Base-by-base conservation (phyloP, 2,113 vertebrate species). In the Nematolebias whitei region DNA sequence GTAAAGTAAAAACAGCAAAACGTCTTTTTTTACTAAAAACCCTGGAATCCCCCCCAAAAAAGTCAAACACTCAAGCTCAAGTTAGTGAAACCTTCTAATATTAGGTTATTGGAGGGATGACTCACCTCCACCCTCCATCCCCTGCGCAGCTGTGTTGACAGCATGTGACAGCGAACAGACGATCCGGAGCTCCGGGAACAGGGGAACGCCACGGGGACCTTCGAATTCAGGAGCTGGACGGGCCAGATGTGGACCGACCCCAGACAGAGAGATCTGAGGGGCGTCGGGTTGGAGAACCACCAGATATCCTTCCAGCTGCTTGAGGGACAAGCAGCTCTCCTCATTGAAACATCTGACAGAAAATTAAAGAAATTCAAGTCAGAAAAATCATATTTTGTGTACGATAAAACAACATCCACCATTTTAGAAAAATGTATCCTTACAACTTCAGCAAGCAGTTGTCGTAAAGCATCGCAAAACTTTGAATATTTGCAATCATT, bases 261-360 rank as follows among this genome's bases (percentile, higher is more conserved):
- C 96, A 1, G 93, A 96, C 49, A 99, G 86, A 13, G 95, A 93
- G 86, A 99, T 98, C 89, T 98, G 98, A 18, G 98, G 98, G 18
- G 96, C 98, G 2, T 99, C 97, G 0, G 97, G 97, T 89, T 98
- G 96, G 11, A 99, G 95, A 29, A 99, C 98, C 79, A 98, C 96
- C 81, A 99, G 94, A 2, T 98, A 99, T 45, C 96, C 98, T 76
- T 98, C 97, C 68, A 98, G 92, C 71, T 95, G 95, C 1, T 94
- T 95, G 63, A 99, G 95, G 50, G 96, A 94, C 71, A 98, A 92
- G 41, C 98, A 99, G 78, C 95, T 96, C 83, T 99, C 98, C 81
- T 99, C 98, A 6, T 94, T 98, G 92, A 97, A 98, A 86, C 98
- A 99, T 87, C 97, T 99, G 61, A 44, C 6, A 59, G 23, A 62